These are phyloP conservation scores for Euplexia lucipara DNA, from an alignment of 2,888 invertebrate genomes.

Conservation along the genomic window DNA sequence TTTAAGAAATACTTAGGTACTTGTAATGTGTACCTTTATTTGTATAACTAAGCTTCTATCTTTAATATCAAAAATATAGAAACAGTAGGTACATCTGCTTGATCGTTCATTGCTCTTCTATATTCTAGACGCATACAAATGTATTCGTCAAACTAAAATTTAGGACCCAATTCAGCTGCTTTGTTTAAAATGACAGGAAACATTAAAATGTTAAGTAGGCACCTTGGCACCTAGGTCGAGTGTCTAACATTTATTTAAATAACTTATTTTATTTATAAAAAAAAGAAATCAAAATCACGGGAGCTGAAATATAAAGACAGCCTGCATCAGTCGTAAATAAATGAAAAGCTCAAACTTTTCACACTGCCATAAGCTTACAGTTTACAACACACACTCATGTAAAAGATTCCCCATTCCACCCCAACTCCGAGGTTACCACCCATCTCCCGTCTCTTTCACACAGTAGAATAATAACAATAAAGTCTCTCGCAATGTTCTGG, in stretches of 20 bases:
- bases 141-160: slow-evolving; percentile 37
- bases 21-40: no score
- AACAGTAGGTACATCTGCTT: slow-evolving; percentile 19
- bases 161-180: background rate
- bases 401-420: slow-evolving; percentile 38
- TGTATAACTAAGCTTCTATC: background rate
- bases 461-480: slow-evolving; percentile 23
- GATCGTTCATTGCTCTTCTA: slow-evolving; percentile 53
- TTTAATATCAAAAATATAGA: slow-evolving; percentile 43
- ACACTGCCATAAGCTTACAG: background rate
- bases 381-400: slow-evolving; percentile 14
- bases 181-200: slow-evolving; percentile 10
- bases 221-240: background rate
- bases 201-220: background rate
- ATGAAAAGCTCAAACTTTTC: slow-evolving; percentile 17
- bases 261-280: background rate
- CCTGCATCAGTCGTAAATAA: background rate
- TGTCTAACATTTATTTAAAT: no score
- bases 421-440: slow-evolving; percentile 36
- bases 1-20: background rate
- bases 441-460: slow-evolving; percentile 38
- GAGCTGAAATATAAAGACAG: background rate
- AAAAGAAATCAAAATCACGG: background rate
- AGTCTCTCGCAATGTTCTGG: slow-evolving; percentile 69
- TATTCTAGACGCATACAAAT: slow-evolving; percentile 50